Percentiles rank a stretch among this genome's conserved stretches.
Conservation (phyloP, 2,113 vertebrate genomes). For the Pelobates fuscus region DNA sequence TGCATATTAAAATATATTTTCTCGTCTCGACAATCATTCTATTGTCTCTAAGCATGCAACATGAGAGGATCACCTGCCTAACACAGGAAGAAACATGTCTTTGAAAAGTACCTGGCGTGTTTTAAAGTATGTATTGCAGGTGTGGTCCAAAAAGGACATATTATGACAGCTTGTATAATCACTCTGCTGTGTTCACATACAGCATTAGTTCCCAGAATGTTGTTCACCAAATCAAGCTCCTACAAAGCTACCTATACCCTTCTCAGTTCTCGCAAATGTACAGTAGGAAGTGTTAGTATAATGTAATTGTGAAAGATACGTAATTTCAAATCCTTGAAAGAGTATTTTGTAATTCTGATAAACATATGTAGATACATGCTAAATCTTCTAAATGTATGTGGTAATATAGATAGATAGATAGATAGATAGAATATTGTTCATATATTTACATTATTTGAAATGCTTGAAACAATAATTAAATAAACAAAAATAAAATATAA, state of each 20-base stretch:
- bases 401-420: no score
- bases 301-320: neutral
- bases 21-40: neutral
- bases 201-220: neutral
- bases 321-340: no score
- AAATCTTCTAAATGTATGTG: no score
- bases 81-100: conserved; percentile 22
- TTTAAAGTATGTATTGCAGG: conserved; percentile 2
- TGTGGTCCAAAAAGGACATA: conserved; percentile 5
- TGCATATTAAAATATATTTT: no score
- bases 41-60: conserved; percentile 3
- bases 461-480: no score
- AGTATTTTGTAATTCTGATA: no score
- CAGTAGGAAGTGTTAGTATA: neutral
- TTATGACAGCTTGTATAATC: no score
- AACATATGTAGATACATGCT: no score
- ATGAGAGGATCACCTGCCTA: neutral
- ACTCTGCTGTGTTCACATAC: neutral
- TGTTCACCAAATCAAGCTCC: conserved; percentile 3
- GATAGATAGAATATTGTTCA: no score
- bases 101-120: neutral
- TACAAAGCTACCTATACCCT: neutral
- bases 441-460: no score
- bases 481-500: no score
- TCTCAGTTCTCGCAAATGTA: neutral